These are phyloP conservation scores for Elaphurus davidianus DNA, from an alignment of 2,113 vertebrate genomes.

Conservation along the genomic window DNA sequence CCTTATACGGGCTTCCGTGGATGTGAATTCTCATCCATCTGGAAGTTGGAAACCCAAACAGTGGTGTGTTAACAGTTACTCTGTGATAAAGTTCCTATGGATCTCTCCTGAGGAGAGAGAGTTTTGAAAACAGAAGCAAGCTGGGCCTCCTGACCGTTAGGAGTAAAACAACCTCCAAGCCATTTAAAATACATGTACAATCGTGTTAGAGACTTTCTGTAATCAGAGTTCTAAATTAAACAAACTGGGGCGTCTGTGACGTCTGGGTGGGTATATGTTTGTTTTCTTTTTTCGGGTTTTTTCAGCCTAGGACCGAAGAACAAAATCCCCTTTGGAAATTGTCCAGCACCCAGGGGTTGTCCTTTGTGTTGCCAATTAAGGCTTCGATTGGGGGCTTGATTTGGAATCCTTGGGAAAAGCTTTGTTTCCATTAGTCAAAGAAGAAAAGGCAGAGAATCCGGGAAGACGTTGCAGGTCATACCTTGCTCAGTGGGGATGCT, in stretches of 20 bases:
- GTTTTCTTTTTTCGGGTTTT: conserved; percentile 24
- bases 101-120: background rate
- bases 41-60: background rate
- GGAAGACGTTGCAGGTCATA: conserved; percentile 59
- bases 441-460: background rate
- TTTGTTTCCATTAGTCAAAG: conserved; percentile 72
- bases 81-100: background rate
- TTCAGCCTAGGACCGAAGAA: conserved; percentile 55
- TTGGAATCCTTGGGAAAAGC: conserved; percentile 64
- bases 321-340: conserved; percentile 70
- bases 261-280: background rate
- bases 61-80: background rate
- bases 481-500: conserved; percentile 74
- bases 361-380: conserved; percentile 79
- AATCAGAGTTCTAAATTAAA: background rate
- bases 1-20: accelerated
- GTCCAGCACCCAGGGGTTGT: conserved; percentile 55
- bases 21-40: background rate
- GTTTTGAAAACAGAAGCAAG: background rate
- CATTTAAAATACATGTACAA: conserved; percentile 2
- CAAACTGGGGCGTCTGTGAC: background rate
- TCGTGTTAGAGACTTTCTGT: background rate
- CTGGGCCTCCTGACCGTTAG: background rate
- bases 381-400: conserved; percentile 56
- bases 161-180: background rate